phyloP scores from a whole-genome alignment of 1,140 invertebrate genomes.

The Drosophila lowei region DNA sequence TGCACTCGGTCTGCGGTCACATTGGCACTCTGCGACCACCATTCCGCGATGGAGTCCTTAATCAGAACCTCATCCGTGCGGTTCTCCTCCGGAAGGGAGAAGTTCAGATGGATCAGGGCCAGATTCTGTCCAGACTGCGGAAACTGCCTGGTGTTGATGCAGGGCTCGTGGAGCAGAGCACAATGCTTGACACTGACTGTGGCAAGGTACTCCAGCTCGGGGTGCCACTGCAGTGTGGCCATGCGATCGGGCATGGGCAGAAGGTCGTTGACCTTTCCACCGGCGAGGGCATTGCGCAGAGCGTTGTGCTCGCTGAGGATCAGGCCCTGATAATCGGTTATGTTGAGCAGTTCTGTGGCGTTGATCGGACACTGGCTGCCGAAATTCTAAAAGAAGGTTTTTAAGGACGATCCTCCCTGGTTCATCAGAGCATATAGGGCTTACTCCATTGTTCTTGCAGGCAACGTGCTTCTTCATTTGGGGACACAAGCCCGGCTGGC shows the following conservation, averaged over 20 bases:
- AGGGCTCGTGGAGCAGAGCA: slow-evolving; percentile 31
- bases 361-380: slow-evolving; percentile 22
- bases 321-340: slow-evolving; percentile 23
- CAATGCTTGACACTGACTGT: slow-evolving; percentile 61
- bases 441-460: slow-evolving; percentile 58
- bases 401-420: background rate
- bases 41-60: slow-evolving; percentile 38
- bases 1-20: slow-evolving; percentile 26
- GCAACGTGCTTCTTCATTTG: slow-evolving; percentile 51
- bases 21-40: slow-evolving; percentile 56
- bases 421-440: background rate
- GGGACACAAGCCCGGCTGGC: slow-evolving; percentile 40
- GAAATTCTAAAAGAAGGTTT: slow-evolving; percentile 17
- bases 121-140: slow-evolving; percentile 57
- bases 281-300: slow-evolving; percentile 50
- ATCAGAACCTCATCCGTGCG: slow-evolving; percentile 31
- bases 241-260: slow-evolving; percentile 52
- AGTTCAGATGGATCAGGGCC: slow-evolving; percentile 33
- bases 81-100: background rate
- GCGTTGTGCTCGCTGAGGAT: slow-evolving; percentile 53
- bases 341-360: slow-evolving; percentile 34
- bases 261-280: slow-evolving; percentile 21
- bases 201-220: slow-evolving; percentile 50
- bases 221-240: slow-evolving; percentile 57
- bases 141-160: slow-evolving; percentile 57